A percentile compares a stretch with the other conserved stretches of the same genome.
Conservation (phyloP, 2,113 vertebrate genomes). For the Trachemys scripta region DNA sequence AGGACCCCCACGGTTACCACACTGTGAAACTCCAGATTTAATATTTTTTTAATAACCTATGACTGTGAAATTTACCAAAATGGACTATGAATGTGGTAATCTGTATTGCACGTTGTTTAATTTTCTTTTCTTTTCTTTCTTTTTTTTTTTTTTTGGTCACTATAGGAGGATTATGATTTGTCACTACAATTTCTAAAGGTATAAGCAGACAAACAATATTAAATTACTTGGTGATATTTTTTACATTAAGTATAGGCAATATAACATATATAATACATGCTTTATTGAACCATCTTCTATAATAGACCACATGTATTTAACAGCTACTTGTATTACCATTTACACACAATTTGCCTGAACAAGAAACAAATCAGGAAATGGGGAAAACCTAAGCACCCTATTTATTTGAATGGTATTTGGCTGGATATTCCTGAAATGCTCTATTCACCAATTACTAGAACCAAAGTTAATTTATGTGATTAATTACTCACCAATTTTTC, state of each 20-base stretch:
- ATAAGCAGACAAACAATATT: background rate
- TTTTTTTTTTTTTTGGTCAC: background rate
- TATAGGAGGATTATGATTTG: background rate
- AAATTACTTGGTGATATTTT: background rate
- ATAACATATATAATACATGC: background rate
- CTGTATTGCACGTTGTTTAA: background rate
- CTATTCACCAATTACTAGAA: no score
- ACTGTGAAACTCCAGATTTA: no score
- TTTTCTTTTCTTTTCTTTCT: background rate
- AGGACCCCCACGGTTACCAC: no score
- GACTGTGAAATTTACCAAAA: no score
- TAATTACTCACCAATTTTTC: background rate
- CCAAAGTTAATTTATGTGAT: no score
- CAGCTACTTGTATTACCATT: background rate
- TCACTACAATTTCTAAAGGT: background rate
- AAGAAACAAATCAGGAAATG: background rate
- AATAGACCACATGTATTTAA: background rate
- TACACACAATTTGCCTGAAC: background rate
- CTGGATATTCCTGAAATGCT: background rate
- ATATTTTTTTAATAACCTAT: no score
- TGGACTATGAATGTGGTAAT: background rate
- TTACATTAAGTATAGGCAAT: background rate
- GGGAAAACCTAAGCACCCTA: background rate
- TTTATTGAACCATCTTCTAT: constrained; percentile 11
- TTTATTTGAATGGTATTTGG: background rate